Evolutionary conservation across 1,140 invertebrate genomes (phyloP), one percentile per base, ranked within the genome.

Genomic region (Propsilocerus akamusi): DNA sequence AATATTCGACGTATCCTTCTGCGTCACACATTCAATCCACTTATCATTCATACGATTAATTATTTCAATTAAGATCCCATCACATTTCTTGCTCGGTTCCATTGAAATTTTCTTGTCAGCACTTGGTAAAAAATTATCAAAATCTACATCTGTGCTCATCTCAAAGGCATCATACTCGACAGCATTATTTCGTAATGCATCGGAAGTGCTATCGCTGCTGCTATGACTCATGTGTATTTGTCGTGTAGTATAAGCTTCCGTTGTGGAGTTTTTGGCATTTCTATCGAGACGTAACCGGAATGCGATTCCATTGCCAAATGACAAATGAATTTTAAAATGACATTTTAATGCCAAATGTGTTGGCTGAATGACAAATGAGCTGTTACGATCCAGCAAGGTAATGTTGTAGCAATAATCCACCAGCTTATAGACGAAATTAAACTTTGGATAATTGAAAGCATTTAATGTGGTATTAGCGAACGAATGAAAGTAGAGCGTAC

Each of bases 331-430:
- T 53, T 68, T 66, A 59, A 77, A 79, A 14, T 74, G 74, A 57
- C 78, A 80, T 46, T 69, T 62, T 5, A 78, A 57, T 28, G 70
- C 69, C 14, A 41, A 47, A 37, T 49, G 7, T 0, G 67, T 66
- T 5, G 74, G 72, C 49, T 69, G 65, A 49, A 78, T 60, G 56
- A 73, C 71, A 60, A 75, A 73, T 52, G 72, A 72, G 54, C 72
- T 74, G 62, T 76, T 77, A 51, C 66, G 67, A n/a, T 61, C 62
- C 37, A 70, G 68, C 49, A 77, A 68, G 4, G 75, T 72, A 32
- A 78, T 67, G 59, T 78, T 74, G 57, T 78, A 77, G 53, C 77
- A 80, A 56, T 74, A 72, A 60, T 78, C 76, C 24, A 79, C 77
- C 49, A 73, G 59, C 53, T 69, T 71, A 63, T 75, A 78, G 25